Percentiles rank a stretch among this genome's conserved stretches.
Conservation (phyloP, 2,888 invertebrate species). For the Papilio gigon region DNA sequence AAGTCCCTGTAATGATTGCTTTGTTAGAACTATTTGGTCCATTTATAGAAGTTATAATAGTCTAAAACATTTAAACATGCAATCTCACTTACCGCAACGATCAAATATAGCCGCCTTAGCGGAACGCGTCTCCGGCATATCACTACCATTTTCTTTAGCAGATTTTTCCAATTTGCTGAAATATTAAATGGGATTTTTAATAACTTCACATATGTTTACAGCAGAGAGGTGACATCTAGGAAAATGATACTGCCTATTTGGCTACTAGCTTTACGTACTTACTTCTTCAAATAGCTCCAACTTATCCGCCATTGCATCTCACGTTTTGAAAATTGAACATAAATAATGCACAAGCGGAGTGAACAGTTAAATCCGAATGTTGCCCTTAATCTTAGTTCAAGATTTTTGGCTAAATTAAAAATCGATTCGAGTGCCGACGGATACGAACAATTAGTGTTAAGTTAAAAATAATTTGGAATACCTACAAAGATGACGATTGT, state of each 20-base stretch:
- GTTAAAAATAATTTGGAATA: not conserved
- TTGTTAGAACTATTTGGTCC: slow-evolving; percentile 2
- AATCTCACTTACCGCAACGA: not conserved
- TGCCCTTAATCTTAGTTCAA: not conserved
- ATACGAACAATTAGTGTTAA: not conserved
- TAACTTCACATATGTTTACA: no score
- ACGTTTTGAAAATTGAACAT: not conserved
- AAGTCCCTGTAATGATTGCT: slow-evolving; percentile 18
- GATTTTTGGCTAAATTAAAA: not conserved
- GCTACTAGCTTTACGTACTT: slow-evolving; percentile 4
- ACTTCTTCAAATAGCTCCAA: not conserved
- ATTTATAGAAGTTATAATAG: not conserved
- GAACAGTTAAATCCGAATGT: not conserved
- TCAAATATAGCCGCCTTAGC: not conserved
- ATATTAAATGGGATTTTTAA: slow-evolving; percentile 4
- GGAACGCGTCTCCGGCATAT: slow-evolving; percentile 7
- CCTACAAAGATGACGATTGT: not conserved
- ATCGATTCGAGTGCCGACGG: not conserved
- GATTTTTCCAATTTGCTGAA: slow-evolving; percentile 14
- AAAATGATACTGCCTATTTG: not conserved
- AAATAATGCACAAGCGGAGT: not conserved
- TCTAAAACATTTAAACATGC: not conserved
- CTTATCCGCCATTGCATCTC: not conserved
- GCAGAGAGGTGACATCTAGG: not conserved
- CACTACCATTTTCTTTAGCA: slow-evolving; percentile 1